phyloP scores from a whole-genome alignment of 1,140 invertebrate genomes.

The Amyelois transitella region DNA sequence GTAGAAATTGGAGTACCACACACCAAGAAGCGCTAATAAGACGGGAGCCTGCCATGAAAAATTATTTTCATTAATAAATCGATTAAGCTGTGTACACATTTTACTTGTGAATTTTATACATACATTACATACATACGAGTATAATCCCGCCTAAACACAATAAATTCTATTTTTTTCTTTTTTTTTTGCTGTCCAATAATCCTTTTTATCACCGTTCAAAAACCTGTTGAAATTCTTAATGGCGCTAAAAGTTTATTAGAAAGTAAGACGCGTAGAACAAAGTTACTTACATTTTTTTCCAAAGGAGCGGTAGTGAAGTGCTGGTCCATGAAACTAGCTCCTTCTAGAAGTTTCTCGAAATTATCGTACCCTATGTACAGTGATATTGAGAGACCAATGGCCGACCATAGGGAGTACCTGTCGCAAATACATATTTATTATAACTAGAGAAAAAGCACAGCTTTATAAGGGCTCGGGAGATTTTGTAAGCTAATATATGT shows the following conservation, averaged over 20 bases:
- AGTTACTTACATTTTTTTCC: slow-evolving; percentile 92
- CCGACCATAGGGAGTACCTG: slow-evolving; percentile 96
- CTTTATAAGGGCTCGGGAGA: too few relatives aligned
- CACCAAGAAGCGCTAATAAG: slow-evolving; percentile 93
- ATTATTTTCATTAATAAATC: too few relatives aligned
- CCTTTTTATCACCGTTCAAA: not conserved
- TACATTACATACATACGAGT: too few relatives aligned
- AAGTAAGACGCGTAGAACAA: not conserved
- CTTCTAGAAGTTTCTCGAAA: slow-evolving; percentile 93
- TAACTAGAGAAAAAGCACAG: too few relatives aligned
- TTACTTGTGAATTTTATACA: too few relatives aligned
- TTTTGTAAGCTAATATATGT: too few relatives aligned
- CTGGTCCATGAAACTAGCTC: slow-evolving; percentile 95
- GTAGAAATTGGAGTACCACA: slow-evolving; percentile 98
- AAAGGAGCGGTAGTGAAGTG: slow-evolving; percentile 93
- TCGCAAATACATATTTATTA: not conserved
- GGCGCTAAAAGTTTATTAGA: not conserved
- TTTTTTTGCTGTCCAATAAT: not conserved
- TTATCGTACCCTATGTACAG: slow-evolving; percentile 96
- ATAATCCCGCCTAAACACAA: too few relatives aligned
- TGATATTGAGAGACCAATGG: slow-evolving; percentile 97
- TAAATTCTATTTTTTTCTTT: too few relatives aligned
- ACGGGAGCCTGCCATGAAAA: slow-evolving; percentile 85
- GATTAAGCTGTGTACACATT: too few relatives aligned
- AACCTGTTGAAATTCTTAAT: not conserved